These are phyloP conservation scores for Poecile montanus DNA, from an alignment of 2,797 vertebrate genomes.

Conservation along the genomic window DNA sequence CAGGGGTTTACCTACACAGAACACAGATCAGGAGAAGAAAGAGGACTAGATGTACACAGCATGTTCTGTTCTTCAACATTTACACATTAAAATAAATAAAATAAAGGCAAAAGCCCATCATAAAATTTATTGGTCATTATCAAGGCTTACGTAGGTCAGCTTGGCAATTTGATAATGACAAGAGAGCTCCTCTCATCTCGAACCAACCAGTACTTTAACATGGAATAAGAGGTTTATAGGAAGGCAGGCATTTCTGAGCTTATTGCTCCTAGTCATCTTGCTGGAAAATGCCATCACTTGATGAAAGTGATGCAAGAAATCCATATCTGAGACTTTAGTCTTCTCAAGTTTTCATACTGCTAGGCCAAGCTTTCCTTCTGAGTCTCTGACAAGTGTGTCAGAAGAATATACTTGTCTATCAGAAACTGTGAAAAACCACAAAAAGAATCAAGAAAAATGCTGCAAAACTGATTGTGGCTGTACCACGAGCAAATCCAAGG, in stretches of 20 bases:
- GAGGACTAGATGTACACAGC: background rate
- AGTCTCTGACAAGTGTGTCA: background rate
- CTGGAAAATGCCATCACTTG: background rate
- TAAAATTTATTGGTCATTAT: background rate
- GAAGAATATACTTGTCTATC: background rate
- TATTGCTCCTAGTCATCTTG: background rate
- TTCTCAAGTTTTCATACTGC: background rate
- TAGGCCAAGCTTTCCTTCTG: background rate
- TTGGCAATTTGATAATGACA: background rate
- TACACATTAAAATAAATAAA: background rate
- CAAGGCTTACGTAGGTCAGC: background rate
- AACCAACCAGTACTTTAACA: background rate
- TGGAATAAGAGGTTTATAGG: background rate
- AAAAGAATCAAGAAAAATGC: background rate
- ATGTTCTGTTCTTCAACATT: background rate
- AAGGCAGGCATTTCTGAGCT: background rate
- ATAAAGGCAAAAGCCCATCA: background rate
- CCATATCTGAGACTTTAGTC: background rate
- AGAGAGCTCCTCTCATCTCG: background rate
- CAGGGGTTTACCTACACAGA: background rate
- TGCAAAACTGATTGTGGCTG: fast-evolving
- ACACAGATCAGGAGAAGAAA: background rate
- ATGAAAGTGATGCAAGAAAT: background rate
- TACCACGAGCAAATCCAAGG: background rate
- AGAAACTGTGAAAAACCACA: background rate